phyloP scores from a whole-genome alignment of 2,888 invertebrate species.

The Aplocera efformata region DNA sequence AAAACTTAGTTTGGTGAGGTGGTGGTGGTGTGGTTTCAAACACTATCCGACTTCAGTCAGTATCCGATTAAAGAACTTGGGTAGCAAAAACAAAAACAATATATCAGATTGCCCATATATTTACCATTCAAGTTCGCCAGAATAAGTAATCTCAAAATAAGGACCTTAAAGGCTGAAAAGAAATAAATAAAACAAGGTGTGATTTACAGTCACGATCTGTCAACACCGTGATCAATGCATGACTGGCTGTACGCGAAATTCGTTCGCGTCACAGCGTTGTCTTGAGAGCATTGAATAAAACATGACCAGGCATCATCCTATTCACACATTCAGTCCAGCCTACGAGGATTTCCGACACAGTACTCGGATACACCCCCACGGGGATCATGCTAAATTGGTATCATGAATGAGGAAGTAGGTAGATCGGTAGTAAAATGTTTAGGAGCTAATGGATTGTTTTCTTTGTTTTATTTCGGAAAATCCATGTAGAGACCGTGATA shows the following conservation, averaged over 20 bases:
- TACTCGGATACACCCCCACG: constrained; percentile 16
- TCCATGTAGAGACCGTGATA: constrained; percentile 2
- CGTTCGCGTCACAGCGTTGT: constrained; percentile 59
- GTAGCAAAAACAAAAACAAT: no score
- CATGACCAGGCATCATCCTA: constrained; percentile 55
- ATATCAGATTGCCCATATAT: no score
- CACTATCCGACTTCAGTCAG: no score
- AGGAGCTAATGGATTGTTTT: constrained; percentile 46
- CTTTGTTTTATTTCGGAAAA: constrained; percentile 19
- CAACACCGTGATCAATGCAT: constrained; percentile 54
- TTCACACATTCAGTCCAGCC: constrained; percentile 48
- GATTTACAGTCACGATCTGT: constrained; percentile 45
- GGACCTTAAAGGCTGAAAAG: neutral
- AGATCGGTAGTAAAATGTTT: constrained; percentile 42
- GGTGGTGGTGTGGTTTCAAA: no score
- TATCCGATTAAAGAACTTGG: no score
- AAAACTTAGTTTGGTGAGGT: no score
- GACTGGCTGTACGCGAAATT: constrained; percentile 48
- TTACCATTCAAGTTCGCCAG: no score
- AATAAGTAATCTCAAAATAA: neutral
- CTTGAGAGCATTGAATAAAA: constrained; percentile 66
- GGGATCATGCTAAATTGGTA: constrained; percentile 34
- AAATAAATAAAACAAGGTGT: constrained; percentile 26
- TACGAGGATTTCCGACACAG: constrained; percentile 26
- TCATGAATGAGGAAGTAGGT: constrained; percentile 34